phyloP scores from a whole-genome alignment of 2,888 invertebrate species.

The Euproctis similis region DNA sequence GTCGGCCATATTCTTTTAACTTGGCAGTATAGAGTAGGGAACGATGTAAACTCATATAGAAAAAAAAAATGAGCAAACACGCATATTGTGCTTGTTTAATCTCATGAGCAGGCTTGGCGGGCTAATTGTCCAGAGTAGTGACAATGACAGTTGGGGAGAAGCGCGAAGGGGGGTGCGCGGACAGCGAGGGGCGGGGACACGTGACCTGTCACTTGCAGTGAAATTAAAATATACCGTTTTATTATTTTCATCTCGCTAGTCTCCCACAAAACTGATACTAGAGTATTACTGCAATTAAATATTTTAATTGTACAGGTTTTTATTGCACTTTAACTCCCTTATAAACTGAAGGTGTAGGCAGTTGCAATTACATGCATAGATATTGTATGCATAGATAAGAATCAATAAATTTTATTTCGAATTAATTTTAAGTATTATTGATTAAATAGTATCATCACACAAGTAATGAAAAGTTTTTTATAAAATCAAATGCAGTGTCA shows the following conservation, averaged over 20 bases:
- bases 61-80: constrained; percentile 48
- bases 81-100: constrained; percentile 59
- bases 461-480: too few relatives aligned
- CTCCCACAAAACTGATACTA: too few relatives aligned
- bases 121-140: constrained; percentile 71
- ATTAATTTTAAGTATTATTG: too few relatives aligned
- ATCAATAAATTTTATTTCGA: too few relatives aligned
- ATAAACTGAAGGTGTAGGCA: too few relatives aligned
- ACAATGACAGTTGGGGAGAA: constrained; percentile 54
- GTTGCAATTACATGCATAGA: too few relatives aligned
- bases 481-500: too few relatives aligned
- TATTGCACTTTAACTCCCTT: too few relatives aligned
- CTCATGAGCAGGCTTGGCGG: constrained; percentile 70
- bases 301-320: too few relatives aligned
- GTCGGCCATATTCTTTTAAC: constrained; percentile 30
- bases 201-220: constrained; percentile 75
- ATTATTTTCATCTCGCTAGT: constrained; percentile 62
- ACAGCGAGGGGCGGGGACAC: constrained; percentile 43
- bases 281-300: too few relatives aligned
- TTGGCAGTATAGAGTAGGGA: constrained; percentile 34
- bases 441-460: too few relatives aligned
- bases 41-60: constrained; percentile 29
- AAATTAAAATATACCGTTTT: constrained; percentile 76
- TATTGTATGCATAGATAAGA: too few relatives aligned
- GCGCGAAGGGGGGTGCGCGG: constrained; percentile 26